A percentile compares a stretch with the other conserved stretches of the same genome.
Conservation (phyloP, 2,888 invertebrate genomes). For the Peribatodes rhomboidaria region DNA sequence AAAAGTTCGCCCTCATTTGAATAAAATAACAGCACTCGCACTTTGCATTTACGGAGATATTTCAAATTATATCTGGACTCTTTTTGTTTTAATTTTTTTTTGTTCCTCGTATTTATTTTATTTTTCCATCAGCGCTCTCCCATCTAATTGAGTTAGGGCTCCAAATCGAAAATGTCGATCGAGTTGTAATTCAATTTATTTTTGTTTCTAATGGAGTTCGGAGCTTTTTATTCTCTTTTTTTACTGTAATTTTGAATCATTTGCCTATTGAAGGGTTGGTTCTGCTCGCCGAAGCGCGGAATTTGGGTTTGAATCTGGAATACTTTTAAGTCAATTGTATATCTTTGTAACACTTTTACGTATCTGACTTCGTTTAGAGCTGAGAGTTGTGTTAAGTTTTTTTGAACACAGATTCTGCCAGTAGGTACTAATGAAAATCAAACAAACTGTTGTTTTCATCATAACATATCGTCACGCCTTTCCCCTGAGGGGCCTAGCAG, state of each 20-base stretch:
- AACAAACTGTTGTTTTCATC: no score
- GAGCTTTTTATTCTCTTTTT: slow-evolving; percentile 75
- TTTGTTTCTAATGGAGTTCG: slow-evolving; percentile 86
- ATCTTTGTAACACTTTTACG: slow-evolving; percentile 17
- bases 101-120: slow-evolving; percentile 85
- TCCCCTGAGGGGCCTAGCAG: no score
- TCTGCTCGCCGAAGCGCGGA: slow-evolving; percentile 60
- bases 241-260: slow-evolving; percentile 80
- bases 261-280: slow-evolving; percentile 71
- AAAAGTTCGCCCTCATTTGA: slow-evolving; percentile 86
- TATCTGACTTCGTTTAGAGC: background rate
- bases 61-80: slow-evolving; percentile 87
- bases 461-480: no score
- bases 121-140: slow-evolving; percentile 85
- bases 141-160: slow-evolving; percentile 86
- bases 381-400: background rate
- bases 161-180: slow-evolving; percentile 86
- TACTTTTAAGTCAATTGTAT: slow-evolving; percentile 46
- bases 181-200: slow-evolving; percentile 86
- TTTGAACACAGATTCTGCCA: background rate
- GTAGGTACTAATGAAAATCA: no score
- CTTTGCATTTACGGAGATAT: slow-evolving; percentile 87
- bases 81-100: slow-evolving; percentile 83
- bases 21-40: slow-evolving; percentile 87
- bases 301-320: slow-evolving; percentile 53